Conservation (phyloP, 2,888 invertebrate genomes). For the Stenodema calcarata region DNA sequence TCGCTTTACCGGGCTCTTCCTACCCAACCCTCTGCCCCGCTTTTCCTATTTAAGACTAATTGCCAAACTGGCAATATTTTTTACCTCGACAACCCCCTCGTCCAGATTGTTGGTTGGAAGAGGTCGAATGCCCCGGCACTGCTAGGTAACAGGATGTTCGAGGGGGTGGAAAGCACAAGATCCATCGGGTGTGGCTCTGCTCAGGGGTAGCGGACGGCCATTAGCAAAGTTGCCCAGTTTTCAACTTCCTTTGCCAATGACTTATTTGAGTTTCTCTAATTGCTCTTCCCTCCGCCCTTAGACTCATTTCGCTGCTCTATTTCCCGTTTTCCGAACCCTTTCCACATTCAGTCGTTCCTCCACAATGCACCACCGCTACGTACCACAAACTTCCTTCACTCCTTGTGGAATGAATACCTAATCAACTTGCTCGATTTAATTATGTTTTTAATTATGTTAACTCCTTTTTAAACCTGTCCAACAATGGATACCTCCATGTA, state of each 20-base stretch:
- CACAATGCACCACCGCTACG: background rate
- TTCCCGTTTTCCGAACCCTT: background rate
- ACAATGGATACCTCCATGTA: too few relatives aligned
- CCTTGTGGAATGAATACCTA: background rate
- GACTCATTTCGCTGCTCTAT: background rate
- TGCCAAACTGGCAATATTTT: background rate
- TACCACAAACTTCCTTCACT: background rate
- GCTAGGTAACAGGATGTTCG: background rate
- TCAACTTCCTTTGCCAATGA: slow-evolving; percentile 33
- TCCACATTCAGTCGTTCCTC: background rate
- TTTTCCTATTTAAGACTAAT: slow-evolving; percentile 11
- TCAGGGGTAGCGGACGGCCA: background rate
- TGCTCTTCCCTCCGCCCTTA: slow-evolving; percentile 25
- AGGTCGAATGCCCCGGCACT: background rate
- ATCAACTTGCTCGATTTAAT: background rate
- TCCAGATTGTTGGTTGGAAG: too few relatives aligned
- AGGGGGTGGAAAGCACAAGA: background rate
- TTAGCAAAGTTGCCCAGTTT: slow-evolving; percentile 34
- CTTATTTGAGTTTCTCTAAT: slow-evolving; percentile 38
- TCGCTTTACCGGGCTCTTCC: background rate
- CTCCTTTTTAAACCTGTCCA: background rate
- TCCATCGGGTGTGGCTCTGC: background rate
- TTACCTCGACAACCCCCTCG: background rate
- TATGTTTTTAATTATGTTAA: background rate
- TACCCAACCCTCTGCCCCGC: background rate